phyloP scores from a whole-genome alignment of 2,888 invertebrate species.

The Epistrophella euchroma region DNA sequence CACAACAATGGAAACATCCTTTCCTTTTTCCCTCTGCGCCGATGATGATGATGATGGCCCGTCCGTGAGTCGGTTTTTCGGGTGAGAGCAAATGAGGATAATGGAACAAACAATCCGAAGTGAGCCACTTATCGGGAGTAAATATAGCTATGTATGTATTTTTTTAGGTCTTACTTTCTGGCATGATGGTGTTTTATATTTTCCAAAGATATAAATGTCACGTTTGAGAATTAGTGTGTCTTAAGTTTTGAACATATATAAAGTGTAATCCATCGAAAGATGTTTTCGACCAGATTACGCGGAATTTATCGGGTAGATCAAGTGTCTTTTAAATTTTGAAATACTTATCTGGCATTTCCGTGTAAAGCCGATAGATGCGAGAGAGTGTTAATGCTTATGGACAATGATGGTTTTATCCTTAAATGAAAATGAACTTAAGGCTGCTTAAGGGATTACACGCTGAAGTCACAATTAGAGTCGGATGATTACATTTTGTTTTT shows the following conservation, averaged over 20 bases:
- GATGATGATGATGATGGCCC: background rate
- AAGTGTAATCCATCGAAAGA: conserved; percentile 61
- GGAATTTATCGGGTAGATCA: conserved; percentile 71
- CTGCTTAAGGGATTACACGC: conserved; percentile 69
- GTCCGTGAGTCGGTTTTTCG: background rate
- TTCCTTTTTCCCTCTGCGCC: background rate
- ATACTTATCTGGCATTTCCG: conserved; percentile 68
- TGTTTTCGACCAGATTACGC: conserved; percentile 67
- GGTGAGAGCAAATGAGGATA: conserved; percentile 40
- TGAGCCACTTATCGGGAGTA: conserved; percentile 71
- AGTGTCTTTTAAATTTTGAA: conserved; percentile 54
- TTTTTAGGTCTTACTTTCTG: background rate
- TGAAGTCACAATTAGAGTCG: conserved; percentile 71
- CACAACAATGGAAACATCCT: conserved; percentile 73
- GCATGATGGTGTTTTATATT: background rate
- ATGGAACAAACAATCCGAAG: conserved; percentile 68
- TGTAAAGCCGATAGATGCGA: conserved; percentile 59
- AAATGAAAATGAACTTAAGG: conserved; percentile 48
- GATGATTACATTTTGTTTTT: conserved; percentile 59
- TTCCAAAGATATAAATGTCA: conserved; percentile 60
- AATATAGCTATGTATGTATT: conserved; percentile 34
- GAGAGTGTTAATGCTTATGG: conserved; percentile 40
- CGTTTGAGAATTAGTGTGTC: conserved; percentile 37
- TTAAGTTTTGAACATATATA: background rate
- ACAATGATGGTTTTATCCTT: conserved; percentile 32